Percentiles rank a stretch among this genome's conserved stretches.
Evolutionary conservation across 2,888 invertebrate species (phyloP).

Genomic region (Scaptomyza tumidula): DNA sequence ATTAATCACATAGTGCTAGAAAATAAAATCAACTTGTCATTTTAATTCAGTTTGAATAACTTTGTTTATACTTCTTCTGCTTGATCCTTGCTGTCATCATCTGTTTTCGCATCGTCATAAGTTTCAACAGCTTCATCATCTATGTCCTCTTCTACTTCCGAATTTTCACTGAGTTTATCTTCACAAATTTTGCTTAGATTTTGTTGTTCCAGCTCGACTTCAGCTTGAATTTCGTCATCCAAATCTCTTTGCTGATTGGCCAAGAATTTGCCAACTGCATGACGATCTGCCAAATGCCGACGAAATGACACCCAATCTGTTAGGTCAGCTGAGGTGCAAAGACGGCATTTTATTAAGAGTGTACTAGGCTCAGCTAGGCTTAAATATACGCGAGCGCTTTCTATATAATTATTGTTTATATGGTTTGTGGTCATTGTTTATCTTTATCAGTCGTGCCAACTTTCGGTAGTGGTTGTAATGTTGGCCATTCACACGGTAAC

Average conservation of each 20-base stretch:
- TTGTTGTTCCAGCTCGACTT: slow-evolving; percentile 41
- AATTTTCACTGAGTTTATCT: neutral
- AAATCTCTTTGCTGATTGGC: neutral
- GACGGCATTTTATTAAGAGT: slow-evolving; percentile 45
- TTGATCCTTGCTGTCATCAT: neutral
- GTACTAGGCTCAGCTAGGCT: slow-evolving; percentile 11
- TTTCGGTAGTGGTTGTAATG: neutral
- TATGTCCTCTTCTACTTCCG: neutral
- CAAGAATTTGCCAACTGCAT: neutral
- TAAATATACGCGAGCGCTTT: slow-evolving; percentile 50
- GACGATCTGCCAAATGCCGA: slow-evolving; percentile 26
- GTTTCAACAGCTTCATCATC: neutral
- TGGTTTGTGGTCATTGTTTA: slow-evolving; percentile 18
- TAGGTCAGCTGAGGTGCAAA: slow-evolving; percentile 28
- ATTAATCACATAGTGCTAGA: slow-evolving; percentile 11
- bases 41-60: neutral
- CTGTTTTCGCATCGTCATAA: neutral
- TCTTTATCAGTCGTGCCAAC: slow-evolving; percentile 21
- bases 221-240: slow-evolving; percentile 44
- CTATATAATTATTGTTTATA: slow-evolving; percentile 32
- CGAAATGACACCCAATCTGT: slow-evolving; percentile 28
- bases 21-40: no score
- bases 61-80: neutral
- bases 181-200: slow-evolving; percentile 11
- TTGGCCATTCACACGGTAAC: slow-evolving; percentile 16